Evolutionary conservation across 2,797 vertebrate species (phyloP).

Genomic region (Huso huso): DNA sequence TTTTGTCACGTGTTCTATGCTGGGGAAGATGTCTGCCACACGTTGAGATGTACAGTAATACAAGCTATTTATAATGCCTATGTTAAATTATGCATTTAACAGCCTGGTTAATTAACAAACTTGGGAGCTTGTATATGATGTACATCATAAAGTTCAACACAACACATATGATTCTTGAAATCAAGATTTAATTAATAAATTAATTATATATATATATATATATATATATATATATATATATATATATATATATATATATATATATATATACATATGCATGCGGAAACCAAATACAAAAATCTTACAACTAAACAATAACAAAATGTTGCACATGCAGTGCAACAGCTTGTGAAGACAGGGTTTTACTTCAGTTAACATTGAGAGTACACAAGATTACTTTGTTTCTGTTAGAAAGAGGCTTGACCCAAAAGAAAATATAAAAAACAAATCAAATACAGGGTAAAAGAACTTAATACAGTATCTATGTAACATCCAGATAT

Average conservation of each 20-base stretch:
- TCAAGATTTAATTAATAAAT: constrained; percentile 97
- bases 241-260: no score
- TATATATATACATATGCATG: constrained; percentile 52
- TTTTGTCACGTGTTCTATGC: no score
- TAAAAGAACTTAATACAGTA: constrained; percentile 8
- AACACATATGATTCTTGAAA: constrained; percentile 55
- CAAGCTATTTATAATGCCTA: no score
- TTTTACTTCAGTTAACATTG: constrained; percentile 63
- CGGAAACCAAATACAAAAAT: constrained; percentile 69
- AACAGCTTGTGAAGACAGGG: constrained; percentile 14
- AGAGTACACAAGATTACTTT: constrained; percentile 43
- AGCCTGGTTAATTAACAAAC: no score
- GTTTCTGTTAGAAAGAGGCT: constrained; percentile 53
- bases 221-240: no score
- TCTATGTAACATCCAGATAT: constrained; percentile 57
- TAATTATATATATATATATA: no score
- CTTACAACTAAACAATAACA: constrained; percentile 61
- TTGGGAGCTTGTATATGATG: no score
- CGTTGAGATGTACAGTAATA: no score
- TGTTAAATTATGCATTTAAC: no score
- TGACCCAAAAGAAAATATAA: no score
- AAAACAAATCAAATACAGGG: no score
- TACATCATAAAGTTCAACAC: background rate
- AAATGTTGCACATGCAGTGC: constrained; percentile 43
- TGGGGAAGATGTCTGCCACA: no score